Evolutionary conservation across 2,888 invertebrate species (phyloP).

Genomic region (Pardosa pseudoannulata): DNA sequence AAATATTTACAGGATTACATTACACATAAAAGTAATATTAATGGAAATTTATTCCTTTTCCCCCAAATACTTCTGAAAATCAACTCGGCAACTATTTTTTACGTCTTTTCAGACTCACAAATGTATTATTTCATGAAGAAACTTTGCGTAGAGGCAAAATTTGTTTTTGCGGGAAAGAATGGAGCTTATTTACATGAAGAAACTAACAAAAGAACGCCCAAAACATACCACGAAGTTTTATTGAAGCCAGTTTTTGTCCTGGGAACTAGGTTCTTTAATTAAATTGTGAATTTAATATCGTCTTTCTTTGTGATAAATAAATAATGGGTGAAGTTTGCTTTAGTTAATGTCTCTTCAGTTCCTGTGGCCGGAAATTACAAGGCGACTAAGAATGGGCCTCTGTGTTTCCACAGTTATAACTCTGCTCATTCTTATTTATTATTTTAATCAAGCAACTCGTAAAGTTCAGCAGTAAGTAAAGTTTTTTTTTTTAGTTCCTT

Average conservation of each 20-base stretch:
- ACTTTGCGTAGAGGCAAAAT: too few relatives aligned
- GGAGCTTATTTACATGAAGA: background rate
- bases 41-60: too few relatives aligned
- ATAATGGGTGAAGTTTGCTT: constrained; percentile 24
- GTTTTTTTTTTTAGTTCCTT: background rate
- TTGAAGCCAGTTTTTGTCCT: background rate
- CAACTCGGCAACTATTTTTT: too few relatives aligned
- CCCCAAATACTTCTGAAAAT: too few relatives aligned
- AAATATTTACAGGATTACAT: too few relatives aligned
- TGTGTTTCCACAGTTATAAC: background rate
- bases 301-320: constrained; percentile 63
- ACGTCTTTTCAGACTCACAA: too few relatives aligned
- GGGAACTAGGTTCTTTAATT: constrained; percentile 50
- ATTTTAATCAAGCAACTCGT: background rate
- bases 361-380: background rate
- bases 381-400: background rate
- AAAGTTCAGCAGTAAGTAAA: background rate
- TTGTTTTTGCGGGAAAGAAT: too few relatives aligned
- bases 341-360: background rate
- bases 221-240: background rate
- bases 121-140: too few relatives aligned
- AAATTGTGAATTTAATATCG: constrained; percentile 68
- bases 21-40: too few relatives aligned
- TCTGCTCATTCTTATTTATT: background rate
- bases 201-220: constrained; percentile 33